Evolutionary conservation across 2,113 vertebrate genomes (phyloP).

Genomic region (Heloderma charlesbogerti): DNA sequence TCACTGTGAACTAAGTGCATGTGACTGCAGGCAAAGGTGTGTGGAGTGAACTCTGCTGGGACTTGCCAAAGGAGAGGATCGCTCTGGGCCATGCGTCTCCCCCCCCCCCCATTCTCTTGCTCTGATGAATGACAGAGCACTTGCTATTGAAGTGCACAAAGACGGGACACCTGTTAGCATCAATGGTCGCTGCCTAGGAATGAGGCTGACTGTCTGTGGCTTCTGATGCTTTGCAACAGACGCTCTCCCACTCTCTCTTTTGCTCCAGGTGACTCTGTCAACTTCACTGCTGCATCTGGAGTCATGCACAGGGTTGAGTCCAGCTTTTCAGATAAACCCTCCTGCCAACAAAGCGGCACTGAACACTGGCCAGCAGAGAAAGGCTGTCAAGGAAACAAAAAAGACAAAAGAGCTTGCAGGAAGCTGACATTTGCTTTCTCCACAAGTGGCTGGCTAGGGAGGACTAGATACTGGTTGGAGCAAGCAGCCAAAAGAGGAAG

Average conservation of each 20-base stretch:
- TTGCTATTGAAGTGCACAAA: neutral
- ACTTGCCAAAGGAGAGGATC: neutral
- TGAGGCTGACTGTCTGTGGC: neutral
- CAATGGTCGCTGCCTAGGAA: neutral
- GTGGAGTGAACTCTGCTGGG: neutral
- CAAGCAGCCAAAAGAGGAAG: too few relatives aligned
- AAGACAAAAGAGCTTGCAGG: neutral
- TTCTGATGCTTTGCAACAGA: neutral
- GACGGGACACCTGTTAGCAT: conserved; percentile 4
- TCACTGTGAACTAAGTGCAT: neutral
- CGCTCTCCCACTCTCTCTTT: neutral
- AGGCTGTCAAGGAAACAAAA: too few relatives aligned
- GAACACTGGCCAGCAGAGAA: too few relatives aligned
- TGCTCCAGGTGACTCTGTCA: neutral
- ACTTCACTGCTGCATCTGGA: neutral
- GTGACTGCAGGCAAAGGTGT: neutral
- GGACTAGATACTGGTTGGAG: neutral
- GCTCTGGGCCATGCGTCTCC: neutral
- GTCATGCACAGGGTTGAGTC: neutral
- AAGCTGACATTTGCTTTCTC: neutral
- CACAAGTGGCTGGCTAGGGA: neutral
- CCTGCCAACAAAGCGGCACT: neutral
- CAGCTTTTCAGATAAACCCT: neutral
- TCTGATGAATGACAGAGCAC: conserved; percentile 10
- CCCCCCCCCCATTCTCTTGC: neutral